Base-by-base conservation (phyloP, 2,888 invertebrate genomes). In the Craniophora ligustri region DNA sequence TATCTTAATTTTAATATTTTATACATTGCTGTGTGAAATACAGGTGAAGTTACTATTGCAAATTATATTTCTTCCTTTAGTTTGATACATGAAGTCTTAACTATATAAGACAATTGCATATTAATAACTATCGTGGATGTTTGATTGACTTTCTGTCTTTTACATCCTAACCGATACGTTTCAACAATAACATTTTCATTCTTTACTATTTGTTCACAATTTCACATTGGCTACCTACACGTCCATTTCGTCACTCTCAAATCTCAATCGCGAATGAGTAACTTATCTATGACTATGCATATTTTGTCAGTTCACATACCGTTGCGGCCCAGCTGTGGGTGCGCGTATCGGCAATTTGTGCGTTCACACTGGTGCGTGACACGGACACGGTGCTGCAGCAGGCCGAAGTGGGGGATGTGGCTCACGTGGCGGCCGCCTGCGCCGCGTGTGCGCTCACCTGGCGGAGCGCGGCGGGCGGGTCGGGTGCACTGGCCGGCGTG, bases 131-230 rank as follows among this genome's bases (percentile, higher is more conserved):
- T 67, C 76, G 69, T 80, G 76, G 76, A 82, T 83, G 81, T 84
- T 79, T 78, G 83, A 84, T 79, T 78, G 84, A 86, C 85, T 77
- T 74, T 68, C 67, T 85, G 87, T 86, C 86, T 87, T 87, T 85
- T 87, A 83, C 68, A 76, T 78, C 75, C 78, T 87, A 82, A 80
- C 75, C 76, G 77, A 84, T 84, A 88, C 82, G 79, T 76, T 86
- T 86, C 86, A 91, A 92, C 91, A 90, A 89, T 86, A 92, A 91
- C 90, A 91, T 88, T 87, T 70, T 84, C 81, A 79, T 84, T 83
- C 76, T 80, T 85, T 81, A 80, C 78, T 85, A 82, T 76, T 78
- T 81, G 85, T 87, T 85, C 88, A 91, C 87, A 89, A 85, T 81
- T 87, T 87, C 87, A 89, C 91, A 89, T 86, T 84, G 79, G 82